Base-by-base conservation (phyloP, 2,113 vertebrate species). In the Otis tarda region DNA sequence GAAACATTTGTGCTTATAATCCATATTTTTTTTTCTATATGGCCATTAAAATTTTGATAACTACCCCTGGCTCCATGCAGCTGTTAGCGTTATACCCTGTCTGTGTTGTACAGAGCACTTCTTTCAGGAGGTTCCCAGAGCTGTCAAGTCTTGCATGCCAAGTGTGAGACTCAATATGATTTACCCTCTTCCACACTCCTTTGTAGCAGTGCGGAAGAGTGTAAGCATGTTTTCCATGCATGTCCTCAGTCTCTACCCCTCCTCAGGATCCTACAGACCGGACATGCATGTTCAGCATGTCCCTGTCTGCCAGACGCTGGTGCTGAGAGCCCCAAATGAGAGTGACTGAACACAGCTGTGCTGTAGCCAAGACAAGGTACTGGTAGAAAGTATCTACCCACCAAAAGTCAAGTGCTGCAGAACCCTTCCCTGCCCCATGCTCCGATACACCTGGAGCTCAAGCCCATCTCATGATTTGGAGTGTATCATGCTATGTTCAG, bases 231-330 rank as follows among this genome's bases (percentile, higher is more conserved):
- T 83, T 57, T 20, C n/a, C 33, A 12, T 59, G 43, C 21, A 68
- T 30, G 5, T 71, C 15, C 15, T 7, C 24, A 43, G 15, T 15
- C 3, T 67, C 78, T 87, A 7, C 23, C 37, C 9, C 18, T 47
- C 15, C 33, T 24, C n/a, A 85, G 25, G 49, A 67, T 14, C 25
- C 30, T 47, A 47, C 7, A 47, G 74, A 56, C 13, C 43, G 59
- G 24, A 30, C 0, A 3, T 35, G 10, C 5, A 1, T 67, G 19
- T 33, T 52, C 69, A 61, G 60, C 15, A 14, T 3, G 0, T 45
- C 17, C 6, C 37, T 55, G n/a, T 68, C 31, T 92, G 57, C 22
- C 86, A 30, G 33, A 37, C 3, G 3, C 24, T 3, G 9, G 4
- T 41, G 30, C 59, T 64, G 78, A 74, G 45, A 69, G 5, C 21